Evolutionary conservation across 2,888 invertebrate genomes (phyloP).

Genomic region (Sisyra nigra): DNA sequence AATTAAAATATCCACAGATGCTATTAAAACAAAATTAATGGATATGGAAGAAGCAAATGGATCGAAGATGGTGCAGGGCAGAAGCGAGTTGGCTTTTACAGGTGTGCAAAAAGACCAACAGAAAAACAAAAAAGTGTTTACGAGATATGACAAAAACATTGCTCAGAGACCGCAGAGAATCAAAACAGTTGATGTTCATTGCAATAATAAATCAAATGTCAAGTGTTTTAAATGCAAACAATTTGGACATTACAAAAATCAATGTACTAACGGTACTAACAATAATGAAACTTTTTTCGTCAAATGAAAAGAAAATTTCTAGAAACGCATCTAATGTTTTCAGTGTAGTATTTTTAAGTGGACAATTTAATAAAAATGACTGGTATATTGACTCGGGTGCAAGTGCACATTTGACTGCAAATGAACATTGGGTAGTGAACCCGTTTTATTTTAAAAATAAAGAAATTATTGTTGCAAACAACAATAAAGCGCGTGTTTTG

Average conservation of each 20-base stretch:
- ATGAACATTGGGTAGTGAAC: neutral
- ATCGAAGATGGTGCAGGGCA: neutral
- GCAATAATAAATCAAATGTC: neutral
- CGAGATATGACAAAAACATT: neutral
- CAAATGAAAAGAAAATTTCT: too few relatives aligned
- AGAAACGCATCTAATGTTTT: neutral
- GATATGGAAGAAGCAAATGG: slow-evolving; percentile 12
- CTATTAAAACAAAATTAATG: slow-evolving; percentile 17
- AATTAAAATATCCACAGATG: slow-evolving; percentile 14
- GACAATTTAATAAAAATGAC: neutral
- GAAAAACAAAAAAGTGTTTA: too few relatives aligned
- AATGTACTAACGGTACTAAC: neutral
- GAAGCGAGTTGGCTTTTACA: neutral
- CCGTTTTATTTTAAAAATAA: slow-evolving; percentile 4
- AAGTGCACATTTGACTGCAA: slow-evolving; percentile 6
- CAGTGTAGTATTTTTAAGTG: slow-evolving; percentile 1
- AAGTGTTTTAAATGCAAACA: slow-evolving; percentile 7
- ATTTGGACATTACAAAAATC: slow-evolving; percentile 6
- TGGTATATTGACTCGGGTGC: slow-evolving; percentile 3
- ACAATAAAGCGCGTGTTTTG: slow-evolving; percentile 13
- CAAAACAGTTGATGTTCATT: too few relatives aligned
- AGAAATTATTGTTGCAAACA: slow-evolving; percentile 13
- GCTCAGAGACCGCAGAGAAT: neutral
- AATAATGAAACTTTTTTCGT: too few relatives aligned
- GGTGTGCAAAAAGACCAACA: neutral